These are phyloP conservation scores for Silurus lanzhouensis DNA, from an alignment of 2,797 vertebrate species.

Conservation along the genomic window DNA sequence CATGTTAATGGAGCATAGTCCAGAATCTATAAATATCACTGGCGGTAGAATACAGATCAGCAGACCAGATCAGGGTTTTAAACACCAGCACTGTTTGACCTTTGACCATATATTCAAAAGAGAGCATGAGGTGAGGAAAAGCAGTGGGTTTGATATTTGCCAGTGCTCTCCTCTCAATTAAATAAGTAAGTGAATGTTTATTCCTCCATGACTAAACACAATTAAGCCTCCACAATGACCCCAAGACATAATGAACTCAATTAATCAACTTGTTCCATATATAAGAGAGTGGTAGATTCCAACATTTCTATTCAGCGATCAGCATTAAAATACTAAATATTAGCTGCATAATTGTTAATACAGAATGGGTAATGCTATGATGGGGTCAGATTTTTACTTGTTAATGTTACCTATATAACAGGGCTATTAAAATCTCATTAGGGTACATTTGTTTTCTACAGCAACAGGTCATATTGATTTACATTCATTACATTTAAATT, in stretches of 20 bases:
- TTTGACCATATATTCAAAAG: neutral
- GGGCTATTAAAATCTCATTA: neutral
- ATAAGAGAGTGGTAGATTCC: neutral
- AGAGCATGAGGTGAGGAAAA: neutral
- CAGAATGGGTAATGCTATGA: neutral
- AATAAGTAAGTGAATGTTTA: neutral
- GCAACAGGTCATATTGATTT: neutral
- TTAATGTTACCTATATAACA: neutral
- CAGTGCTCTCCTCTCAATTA: neutral
- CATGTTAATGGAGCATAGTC: constrained; percentile 3
- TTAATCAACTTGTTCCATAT: neutral
- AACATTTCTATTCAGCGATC: neutral
- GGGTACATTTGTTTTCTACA: neutral
- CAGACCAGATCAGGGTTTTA: constrained; percentile 50
- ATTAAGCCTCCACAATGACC: constrained; percentile 1
- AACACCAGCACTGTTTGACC: neutral
- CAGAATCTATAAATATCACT: constrained; percentile 1
- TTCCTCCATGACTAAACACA: neutral
- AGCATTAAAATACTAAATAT: neutral
- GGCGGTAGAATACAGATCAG: constrained; percentile 42
- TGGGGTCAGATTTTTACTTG: neutral
- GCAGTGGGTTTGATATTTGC: neutral
- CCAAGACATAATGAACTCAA: neutral
- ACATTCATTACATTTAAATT: neutral
- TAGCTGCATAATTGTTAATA: neutral